Percentiles rank a stretch among this genome's conserved stretches.
Evolutionary conservation across 2,113 vertebrate genomes (phyloP).

Genomic region (Gobio gobio): DNA sequence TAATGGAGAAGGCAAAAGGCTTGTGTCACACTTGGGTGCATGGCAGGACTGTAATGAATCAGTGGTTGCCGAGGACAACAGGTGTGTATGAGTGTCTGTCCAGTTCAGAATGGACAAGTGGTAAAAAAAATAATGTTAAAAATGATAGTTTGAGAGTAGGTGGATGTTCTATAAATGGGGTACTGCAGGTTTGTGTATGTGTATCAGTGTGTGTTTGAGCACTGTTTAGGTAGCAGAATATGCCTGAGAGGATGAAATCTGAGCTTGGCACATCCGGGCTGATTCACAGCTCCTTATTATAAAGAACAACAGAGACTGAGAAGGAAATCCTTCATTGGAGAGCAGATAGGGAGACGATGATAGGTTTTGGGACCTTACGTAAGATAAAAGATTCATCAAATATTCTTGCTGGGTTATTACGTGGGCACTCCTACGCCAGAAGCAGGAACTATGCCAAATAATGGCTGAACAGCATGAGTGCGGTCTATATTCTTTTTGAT

Average conservation of each 20-base stretch:
- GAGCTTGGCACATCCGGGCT: slow-evolving; percentile 32
- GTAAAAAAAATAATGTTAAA: slow-evolving; percentile 1
- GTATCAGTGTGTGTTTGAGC: slow-evolving; percentile 11
- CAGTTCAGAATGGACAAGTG: background rate
- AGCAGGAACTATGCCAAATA: background rate
- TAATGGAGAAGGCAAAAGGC: slow-evolving; percentile 45
- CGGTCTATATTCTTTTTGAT: background rate
- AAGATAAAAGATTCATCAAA: slow-evolving; percentile 35
- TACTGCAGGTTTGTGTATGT: slow-evolving; percentile 10
- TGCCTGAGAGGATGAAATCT: slow-evolving; percentile 35
- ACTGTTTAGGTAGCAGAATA: slow-evolving; percentile 22
- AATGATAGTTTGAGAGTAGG: slow-evolving; percentile 11
- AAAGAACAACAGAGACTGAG: slow-evolving; percentile 19
- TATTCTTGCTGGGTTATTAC: slow-evolving; percentile 21
- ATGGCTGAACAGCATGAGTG: background rate
- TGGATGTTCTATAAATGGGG: slow-evolving; percentile 27
- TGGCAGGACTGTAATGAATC: slow-evolving; percentile 40
- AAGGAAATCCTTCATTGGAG: slow-evolving; percentile 27
- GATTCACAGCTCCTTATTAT: slow-evolving; percentile 19
- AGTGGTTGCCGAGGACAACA: slow-evolving; percentile 35
- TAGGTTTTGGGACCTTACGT: slow-evolving; percentile 29
- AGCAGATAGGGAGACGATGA: background rate
- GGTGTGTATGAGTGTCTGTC: slow-evolving; percentile 46
- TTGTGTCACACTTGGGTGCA: slow-evolving; percentile 41
- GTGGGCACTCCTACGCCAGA: slow-evolving; percentile 27